Base-by-base conservation (phyloP, 2,888 invertebrate genomes). In the Caenorhabditis virilis region DNA sequence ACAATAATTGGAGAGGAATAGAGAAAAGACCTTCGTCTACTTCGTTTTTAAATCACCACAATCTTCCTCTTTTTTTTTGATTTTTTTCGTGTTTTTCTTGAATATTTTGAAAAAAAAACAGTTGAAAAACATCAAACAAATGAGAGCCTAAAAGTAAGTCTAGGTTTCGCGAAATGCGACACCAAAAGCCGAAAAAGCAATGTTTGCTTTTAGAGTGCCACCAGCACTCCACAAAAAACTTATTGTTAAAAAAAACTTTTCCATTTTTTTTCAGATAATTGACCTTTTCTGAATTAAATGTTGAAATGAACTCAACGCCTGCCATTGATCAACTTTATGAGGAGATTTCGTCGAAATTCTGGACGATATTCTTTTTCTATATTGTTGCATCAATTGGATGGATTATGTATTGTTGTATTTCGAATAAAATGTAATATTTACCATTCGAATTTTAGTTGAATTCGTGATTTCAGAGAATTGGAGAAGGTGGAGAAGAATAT, bases 311-410 rank as follows among this genome's bases (percentile, higher is more conserved):
- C 6, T 30, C 7, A 9, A 50, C 45, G 22, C 45, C 61, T 9
- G 50, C 61, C 4, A 55, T 61, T 33, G 61, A 61, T 51, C 35
- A 30, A 26, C 35, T 61, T 9, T 61, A 51, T 51, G 58, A 58
- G 15, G 64, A 65, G 13, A 55, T 65, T 11, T 54, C 54, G 5
- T 51, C 50, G 26, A 41, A 38, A n/a, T 65, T 65, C 33, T 65
- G 64, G 64, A 42, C 45, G 13, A 42, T 65, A 42, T 35, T 65
- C n/a, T 43, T 65, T 15, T 50, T 54, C 41, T 65, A 65, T 23
- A 36, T 65, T 15, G 25, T 65, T 25, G 47, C 43, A 5, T 65
- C 64, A 20, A 30, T 59, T 35, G 33, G 39, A 13, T 65, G 64
- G 64, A 59, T 59, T 11, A 35, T 55, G 38, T 65, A 65, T 33